These are phyloP conservation scores for Axea sp. DNA, from an alignment of 2,888 invertebrate species.

Conservation along the genomic window DNA sequence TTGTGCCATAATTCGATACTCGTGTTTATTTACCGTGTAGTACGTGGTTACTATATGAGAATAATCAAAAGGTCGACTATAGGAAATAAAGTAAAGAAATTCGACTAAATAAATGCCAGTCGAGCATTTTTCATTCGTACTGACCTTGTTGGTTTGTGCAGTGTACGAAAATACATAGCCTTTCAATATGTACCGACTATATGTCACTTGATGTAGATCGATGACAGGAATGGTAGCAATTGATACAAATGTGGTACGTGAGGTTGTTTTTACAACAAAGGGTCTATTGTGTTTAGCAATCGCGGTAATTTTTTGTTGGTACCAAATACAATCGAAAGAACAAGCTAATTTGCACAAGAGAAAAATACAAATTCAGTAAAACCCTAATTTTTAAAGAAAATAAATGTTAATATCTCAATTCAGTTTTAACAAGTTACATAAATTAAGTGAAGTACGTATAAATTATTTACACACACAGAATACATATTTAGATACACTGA, in stretches of 20 bases:
- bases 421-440: too few species aligned
- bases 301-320: constrained; percentile 65
- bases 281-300: constrained; percentile 66
- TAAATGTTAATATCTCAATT: too few species aligned
- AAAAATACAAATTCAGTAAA: too few species aligned
- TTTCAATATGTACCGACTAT: constrained; percentile 42
- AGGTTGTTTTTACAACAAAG: constrained; percentile 59
- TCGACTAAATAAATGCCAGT: constrained; percentile 45
- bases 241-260: constrained; percentile 45
- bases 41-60: constrained; percentile 54
- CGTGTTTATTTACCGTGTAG: constrained; percentile 53
- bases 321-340: too few species aligned
- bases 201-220: constrained; percentile 37
- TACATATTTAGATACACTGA: too few species aligned
- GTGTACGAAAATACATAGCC: constrained; percentile 30
- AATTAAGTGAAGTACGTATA: too few species aligned
- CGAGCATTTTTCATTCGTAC: constrained; percentile 40
- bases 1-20: constrained; percentile 47
- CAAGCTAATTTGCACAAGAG: too few species aligned
- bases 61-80: constrained; percentile 46
- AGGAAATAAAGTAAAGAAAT: constrained; percentile 44
- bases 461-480: too few species aligned
- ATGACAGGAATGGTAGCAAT: constrained; percentile 40
- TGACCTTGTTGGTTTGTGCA: constrained; percentile 15
- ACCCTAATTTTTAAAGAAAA: too few species aligned